Evolutionary conservation across 2,888 invertebrate genomes (phyloP).

Genomic region (Pristionchus mayeri): DNA sequence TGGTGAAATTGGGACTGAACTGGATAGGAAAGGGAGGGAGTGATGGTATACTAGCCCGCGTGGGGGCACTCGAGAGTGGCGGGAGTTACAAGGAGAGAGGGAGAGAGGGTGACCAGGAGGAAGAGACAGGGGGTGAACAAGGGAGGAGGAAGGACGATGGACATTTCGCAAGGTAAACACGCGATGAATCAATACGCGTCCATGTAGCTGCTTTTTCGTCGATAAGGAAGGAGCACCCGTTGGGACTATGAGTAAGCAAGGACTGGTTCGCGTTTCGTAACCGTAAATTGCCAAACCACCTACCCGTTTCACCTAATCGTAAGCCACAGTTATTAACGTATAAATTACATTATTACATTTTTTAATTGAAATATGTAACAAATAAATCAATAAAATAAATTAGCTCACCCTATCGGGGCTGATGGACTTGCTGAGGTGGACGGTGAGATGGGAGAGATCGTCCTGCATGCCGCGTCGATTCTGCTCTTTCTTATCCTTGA

Average conservation of each 20-base stretch:
- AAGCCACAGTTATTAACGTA: background rate
- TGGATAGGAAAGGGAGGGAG: background rate
- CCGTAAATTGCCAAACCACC: no score
- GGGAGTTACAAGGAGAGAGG: background rate
- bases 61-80: constrained; percentile 2
- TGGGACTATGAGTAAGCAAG: background rate
- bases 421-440: constrained; percentile 56
- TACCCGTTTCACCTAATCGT: no score
- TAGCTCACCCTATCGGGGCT: constrained; percentile 56
- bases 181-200: constrained; percentile 15
- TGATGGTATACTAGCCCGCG: background rate
- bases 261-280: no score
- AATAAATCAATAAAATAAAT: background rate
- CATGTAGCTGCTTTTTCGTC: background rate
- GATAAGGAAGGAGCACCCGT: background rate
- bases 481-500: constrained; percentile 59
- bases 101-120: background rate
- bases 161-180: constrained; percentile 46
- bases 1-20: constrained; percentile 12
- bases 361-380: background rate
- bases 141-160: constrained; percentile 15
- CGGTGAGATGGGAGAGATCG: constrained; percentile 56
- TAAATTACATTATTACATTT: background rate
- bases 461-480: constrained; percentile 60
- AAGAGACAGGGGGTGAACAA: background rate